Conservation (phyloP, 2,888 invertebrate species). For the Tiphia femorata region DNA sequence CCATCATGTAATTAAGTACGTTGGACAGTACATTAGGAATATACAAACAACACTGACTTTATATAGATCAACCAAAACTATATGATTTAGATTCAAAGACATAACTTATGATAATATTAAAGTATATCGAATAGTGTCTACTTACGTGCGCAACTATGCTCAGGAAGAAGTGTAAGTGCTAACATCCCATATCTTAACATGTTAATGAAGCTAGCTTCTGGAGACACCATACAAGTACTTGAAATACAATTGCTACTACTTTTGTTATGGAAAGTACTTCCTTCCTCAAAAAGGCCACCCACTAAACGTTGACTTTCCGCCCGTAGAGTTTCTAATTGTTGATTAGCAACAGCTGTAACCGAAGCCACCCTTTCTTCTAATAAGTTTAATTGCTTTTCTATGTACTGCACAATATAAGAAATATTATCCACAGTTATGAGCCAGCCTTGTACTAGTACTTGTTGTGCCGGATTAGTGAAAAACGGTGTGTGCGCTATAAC, state of each 20-base stretch:
- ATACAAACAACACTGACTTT: constrained; percentile 2
- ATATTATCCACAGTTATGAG: constrained; percentile 75
- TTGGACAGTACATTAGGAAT: neutral
- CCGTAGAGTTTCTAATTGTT: constrained; percentile 71
- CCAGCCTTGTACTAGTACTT: constrained; percentile 81
- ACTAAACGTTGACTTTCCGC: constrained; percentile 72
- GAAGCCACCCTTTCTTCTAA: constrained; percentile 75
- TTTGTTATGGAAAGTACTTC: constrained; percentile 63
- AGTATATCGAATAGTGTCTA: constrained; percentile 21
- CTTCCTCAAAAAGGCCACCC: constrained; percentile 72
- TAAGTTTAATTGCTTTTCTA: constrained; percentile 73
- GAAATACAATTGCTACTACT: constrained; percentile 63
- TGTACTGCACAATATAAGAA: constrained; percentile 71
- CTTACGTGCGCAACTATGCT: constrained; percentile 81
- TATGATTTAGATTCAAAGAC: neutral
- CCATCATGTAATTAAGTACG: neutral
- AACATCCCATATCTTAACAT: constrained; percentile 83
- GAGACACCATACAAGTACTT: constrained; percentile 74
- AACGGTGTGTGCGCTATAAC: constrained; percentile 84
- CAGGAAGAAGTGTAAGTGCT: constrained; percentile 80
- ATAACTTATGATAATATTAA: neutral
- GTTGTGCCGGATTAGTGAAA: constrained; percentile 78
- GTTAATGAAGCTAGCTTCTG: constrained; percentile 81
- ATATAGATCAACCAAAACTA: neutral
- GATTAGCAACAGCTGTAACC: constrained; percentile 72